A percentile compares a stretch with the other conserved stretches of the same genome.
Conservation (phyloP, 2,797 vertebrate species). For the Parotocinclus haroldoi region DNA sequence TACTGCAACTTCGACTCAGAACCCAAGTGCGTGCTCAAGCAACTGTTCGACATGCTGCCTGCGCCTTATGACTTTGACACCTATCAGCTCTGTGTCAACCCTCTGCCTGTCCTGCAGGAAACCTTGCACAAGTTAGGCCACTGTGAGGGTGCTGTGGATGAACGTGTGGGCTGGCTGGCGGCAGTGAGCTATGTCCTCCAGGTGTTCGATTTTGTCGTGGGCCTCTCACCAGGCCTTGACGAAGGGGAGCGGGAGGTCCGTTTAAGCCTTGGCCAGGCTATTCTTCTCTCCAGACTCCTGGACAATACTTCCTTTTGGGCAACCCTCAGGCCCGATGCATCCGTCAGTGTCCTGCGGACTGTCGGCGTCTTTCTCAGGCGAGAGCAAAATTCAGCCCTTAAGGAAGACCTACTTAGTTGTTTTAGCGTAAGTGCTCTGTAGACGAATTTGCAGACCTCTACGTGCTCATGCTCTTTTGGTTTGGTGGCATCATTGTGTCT, state of each 20-base stretch:
- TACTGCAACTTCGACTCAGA: slow-evolving; percentile 63
- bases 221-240: slow-evolving; percentile 71
- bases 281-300: slow-evolving; percentile 86
- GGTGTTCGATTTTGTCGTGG: slow-evolving; percentile 79
- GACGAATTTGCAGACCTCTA: neutral
- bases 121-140: slow-evolving; percentile 73
- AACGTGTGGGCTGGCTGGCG: slow-evolving; percentile 69
- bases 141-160: slow-evolving; percentile 73
- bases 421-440: slow-evolving; percentile 78
- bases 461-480: neutral
- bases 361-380: slow-evolving; percentile 76
- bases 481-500: neutral
- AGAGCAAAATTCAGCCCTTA: slow-evolving; percentile 69
- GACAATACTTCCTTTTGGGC: slow-evolving; percentile 85
- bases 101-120: slow-evolving; percentile 72
- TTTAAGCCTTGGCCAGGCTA: slow-evolving; percentile 78
- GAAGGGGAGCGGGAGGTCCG: slow-evolving; percentile 76
- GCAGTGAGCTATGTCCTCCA: slow-evolving; percentile 78
- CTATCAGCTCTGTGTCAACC: slow-evolving; percentile 78
- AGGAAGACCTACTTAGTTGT: slow-evolving; percentile 84
- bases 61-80: slow-evolving; percentile 72
- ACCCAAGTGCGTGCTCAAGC: slow-evolving; percentile 77
- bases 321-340: slow-evolving; percentile 71
- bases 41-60: slow-evolving; percentile 78
- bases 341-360: slow-evolving; percentile 75